These are phyloP conservation scores for Icerya purchasi DNA, from an alignment of 2,888 invertebrate species.

Conservation along the genomic window DNA sequence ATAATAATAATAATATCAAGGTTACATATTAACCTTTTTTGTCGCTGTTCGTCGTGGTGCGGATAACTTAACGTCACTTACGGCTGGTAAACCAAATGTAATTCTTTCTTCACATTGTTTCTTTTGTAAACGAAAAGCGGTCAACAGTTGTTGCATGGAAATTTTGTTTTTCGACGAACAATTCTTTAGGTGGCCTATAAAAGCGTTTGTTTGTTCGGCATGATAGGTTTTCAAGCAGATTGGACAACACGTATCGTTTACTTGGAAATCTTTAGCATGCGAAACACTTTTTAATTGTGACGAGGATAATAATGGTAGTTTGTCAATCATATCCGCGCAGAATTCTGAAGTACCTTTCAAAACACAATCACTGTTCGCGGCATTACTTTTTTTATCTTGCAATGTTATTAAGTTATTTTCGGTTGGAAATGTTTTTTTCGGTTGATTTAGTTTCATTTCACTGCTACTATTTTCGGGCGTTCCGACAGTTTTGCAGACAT, in stretches of 20 bases:
- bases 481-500: no score
- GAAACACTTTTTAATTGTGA: no score
- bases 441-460: no score
- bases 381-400: no score
- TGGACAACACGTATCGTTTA: slow-evolving; percentile 12
- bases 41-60: slow-evolving; percentile 11
- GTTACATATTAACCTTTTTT: slow-evolving; percentile 5
- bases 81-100: slow-evolving; percentile 24
- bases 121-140: slow-evolving; percentile 25
- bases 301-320: no score
- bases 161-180: slow-evolving; percentile 26
- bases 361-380: no score
- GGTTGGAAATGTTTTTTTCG: no score
- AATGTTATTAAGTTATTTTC: no score
- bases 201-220: slow-evolving; percentile 2
- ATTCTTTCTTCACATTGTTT: slow-evolving; percentile 26
- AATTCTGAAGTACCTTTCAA: no score
- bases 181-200: slow-evolving; percentile 24
- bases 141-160: slow-evolving; percentile 24
- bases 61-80: slow-evolving; percentile 5
- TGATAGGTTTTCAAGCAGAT: slow-evolving; percentile 15
- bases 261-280: not conserved
- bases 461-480: no score
- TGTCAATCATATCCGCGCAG: no score
- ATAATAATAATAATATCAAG: not conserved